Evolutionary conservation across 1,140 invertebrate genomes (phyloP), one percentile per base, ranked within the genome.

Genomic region (Dufourea novaeangliae): DNA sequence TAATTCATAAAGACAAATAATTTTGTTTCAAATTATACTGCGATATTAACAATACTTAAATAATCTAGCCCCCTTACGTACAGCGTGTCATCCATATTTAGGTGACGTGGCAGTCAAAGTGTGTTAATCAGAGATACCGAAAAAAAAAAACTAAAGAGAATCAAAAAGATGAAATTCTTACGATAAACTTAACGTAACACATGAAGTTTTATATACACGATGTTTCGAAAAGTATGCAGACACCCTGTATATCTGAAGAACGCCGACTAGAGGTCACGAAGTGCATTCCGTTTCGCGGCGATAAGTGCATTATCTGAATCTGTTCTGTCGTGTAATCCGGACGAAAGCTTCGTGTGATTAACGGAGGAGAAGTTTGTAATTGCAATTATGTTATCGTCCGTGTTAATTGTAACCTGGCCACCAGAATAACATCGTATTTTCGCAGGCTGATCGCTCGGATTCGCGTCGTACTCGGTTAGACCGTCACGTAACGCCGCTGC

Each of bases 401-500:
- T 2, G 25, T 54, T n/a, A 54, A 64, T 39, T 39, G 46, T n/a
- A 8, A 2, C 25, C 46, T 57, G 22, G n/a, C n/a, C 39, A 20
- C 25, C 8, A 39, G 7, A 20, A 41, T 11, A 32, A 17, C 27
- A 27, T 62, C 8, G 41, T 27, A 46, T 52, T 29, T 66, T 25
- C 4, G 1, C 22, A 22, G 10, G 3, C 25, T 34, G 39, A 56
- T 66, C 37, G 14, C 46, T 66, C 62, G 50, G 71, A 67, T 66
- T 73, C 25, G 14, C 61, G 71, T 74, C 62, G 59, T 57, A 37
- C 52, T 57, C 34, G 52, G 20, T 72, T n/a, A n/a, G n/a, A 34
- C 27, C 56, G 59, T 72, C 41, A 63, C 70, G 70, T 52, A 72
- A 6, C 32, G n/a, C 57, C 34, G n/a, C 72, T n/a, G 62, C 20